Evolutionary conservation across 2,113 vertebrate species (phyloP).

Genomic region (Lagenorhynchus albirostris): DNA sequence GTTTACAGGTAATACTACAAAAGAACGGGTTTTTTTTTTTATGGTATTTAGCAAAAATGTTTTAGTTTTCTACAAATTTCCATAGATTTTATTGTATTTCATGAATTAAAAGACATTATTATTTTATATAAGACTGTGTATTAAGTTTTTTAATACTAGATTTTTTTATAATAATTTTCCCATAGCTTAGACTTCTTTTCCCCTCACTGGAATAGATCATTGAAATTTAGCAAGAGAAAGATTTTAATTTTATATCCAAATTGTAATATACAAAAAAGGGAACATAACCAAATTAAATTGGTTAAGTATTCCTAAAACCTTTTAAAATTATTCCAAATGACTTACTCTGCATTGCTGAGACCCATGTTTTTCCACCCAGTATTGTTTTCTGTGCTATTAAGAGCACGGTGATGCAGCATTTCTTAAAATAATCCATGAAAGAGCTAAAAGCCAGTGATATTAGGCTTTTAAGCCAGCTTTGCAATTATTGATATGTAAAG

Average conservation of each 20-base stretch:
- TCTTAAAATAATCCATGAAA: not conserved
- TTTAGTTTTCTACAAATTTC: not conserved
- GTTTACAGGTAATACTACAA: constrained; percentile 89
- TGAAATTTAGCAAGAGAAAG: not conserved
- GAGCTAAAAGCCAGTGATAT: not conserved
- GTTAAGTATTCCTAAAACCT: not conserved
- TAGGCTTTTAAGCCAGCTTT: not conserved
- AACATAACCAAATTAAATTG: not conserved
- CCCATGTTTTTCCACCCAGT: not conserved
- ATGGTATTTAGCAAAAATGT: not conserved
- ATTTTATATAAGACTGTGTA: not conserved
- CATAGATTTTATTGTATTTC: constrained; percentile 13
- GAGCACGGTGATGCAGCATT: not conserved
- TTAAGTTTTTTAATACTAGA: not conserved
- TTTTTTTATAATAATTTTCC: not conserved
- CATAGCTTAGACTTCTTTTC: not conserved
- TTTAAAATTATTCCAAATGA: not conserved
- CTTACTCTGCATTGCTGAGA: not conserved
- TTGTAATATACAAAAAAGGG: not conserved
- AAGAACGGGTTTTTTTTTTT: rapidly evolving
- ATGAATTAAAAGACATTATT: not conserved
- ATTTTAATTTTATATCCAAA: not conserved
- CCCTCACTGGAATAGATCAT: not conserved
- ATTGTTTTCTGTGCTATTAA: not conserved
- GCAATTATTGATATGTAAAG: not conserved